Evolutionary conservation across 2,797 vertebrate genomes (phyloP).

Genomic region (Rhyacichthys aspro): DNA sequence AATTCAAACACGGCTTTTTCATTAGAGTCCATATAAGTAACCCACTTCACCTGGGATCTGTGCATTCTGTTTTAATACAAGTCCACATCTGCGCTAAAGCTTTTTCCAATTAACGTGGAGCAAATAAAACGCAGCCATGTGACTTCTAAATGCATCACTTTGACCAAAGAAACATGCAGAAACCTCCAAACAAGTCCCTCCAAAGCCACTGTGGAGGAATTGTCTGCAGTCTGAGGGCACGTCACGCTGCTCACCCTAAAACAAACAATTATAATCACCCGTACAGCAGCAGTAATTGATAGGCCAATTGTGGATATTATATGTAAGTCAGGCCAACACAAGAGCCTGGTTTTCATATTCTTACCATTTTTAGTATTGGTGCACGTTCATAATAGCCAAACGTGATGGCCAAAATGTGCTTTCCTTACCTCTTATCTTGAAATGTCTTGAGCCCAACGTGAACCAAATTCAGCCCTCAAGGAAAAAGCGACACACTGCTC

Average conservation of each 20-base stretch:
- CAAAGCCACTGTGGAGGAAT: conserved; percentile 49
- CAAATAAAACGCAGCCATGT: conserved; percentile 29
- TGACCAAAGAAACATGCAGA: conserved; percentile 36
- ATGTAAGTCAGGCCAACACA: conserved; percentile 33
- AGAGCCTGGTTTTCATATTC: conserved; percentile 24
- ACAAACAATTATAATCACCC: conserved; percentile 48
- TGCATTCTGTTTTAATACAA: not conserved
- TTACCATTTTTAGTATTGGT: conserved; percentile 11
- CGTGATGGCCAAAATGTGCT: conserved; percentile 11
- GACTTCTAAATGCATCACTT: conserved; percentile 31
- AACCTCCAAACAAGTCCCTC: conserved; percentile 19
- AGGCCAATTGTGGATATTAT: conserved; percentile 24
- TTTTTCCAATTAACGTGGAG: conserved; percentile 10
- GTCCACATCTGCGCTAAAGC: not conserved
- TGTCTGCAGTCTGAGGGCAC: conserved; percentile 58
- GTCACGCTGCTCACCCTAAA: conserved; percentile 44
- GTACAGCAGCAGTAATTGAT: conserved; percentile 17
- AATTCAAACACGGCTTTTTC: not conserved
- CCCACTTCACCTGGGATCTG: not conserved
- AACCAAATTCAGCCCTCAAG: conserved; percentile 60
- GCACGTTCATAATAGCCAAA: conserved; percentile 33
- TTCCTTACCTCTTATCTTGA: conserved; percentile 75
- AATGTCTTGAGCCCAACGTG: conserved; percentile 58
- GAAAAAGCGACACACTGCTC: conserved; percentile 51
- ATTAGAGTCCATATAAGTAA: not conserved